phyloP scores from a whole-genome alignment of 2,113 vertebrate genomes.

The Burhinus bistriatus region DNA sequence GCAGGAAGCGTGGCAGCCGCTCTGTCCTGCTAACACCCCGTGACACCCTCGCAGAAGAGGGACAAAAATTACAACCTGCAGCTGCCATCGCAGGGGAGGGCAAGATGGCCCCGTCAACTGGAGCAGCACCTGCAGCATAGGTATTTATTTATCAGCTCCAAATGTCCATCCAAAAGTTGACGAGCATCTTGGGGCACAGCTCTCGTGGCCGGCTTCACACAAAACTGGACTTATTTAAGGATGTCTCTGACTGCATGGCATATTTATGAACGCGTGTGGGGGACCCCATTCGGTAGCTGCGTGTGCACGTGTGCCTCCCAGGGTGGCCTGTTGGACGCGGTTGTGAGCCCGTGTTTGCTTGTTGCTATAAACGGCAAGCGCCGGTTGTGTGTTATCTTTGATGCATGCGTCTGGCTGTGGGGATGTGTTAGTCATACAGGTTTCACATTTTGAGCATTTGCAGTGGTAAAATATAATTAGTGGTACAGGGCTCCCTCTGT shows the following conservation, averaged over 20 bases:
- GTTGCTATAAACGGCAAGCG: background rate
- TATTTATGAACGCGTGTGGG: background rate
- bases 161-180: background rate
- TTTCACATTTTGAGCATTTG: constrained; percentile 1
- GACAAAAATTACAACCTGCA: background rate
- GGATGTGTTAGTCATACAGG: constrained; percentile 32
- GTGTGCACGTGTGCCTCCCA: rapidly evolving
- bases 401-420: background rate
- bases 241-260: background rate
- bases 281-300: background rate
- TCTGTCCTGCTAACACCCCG: background rate
- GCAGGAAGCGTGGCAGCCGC: background rate
- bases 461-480: background rate
- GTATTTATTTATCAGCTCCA: background rate
- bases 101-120: background rate
- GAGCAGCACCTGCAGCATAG: background rate
- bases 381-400: background rate
- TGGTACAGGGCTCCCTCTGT: background rate
- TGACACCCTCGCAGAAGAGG: background rate
- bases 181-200: rapidly evolving
- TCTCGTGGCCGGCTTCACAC: background rate
- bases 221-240: background rate
- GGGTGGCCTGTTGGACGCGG: background rate
- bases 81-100: background rate
- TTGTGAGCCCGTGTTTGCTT: background rate